Percentiles rank a stretch among this genome's conserved stretches.
Conservation (phyloP, 30 jellyfish, hydroid and myxozoan species). For the Aurelia aurita region DNA sequence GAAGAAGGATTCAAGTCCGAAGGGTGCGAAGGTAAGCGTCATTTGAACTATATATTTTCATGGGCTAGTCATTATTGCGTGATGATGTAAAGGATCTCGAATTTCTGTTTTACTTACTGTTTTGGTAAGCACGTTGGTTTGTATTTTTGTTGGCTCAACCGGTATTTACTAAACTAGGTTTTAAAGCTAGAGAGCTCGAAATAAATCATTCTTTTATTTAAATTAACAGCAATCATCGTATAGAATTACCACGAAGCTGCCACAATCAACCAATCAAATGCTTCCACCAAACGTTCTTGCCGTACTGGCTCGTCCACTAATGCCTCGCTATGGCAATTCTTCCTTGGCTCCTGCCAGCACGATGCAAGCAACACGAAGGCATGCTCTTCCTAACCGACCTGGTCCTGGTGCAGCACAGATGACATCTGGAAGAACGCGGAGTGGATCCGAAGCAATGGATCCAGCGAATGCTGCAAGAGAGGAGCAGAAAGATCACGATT, state of each 20-base stretch:
- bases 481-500: conserved; percentile 14
- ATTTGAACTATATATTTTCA: too few species aligned
- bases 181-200: too few species aligned
- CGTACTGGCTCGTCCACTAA: too few species aligned
- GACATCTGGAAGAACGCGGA: conserved; percentile 28
- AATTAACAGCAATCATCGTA: conserved; percentile 15
- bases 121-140: too few species aligned
- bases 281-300: too few species aligned
- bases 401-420: background rate
- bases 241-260: conserved; percentile 23
- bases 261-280: conserved; percentile 7
- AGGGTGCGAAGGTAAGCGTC: too few species aligned
- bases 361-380: conserved; percentile 7
- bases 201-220: background rate
- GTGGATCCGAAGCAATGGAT: conserved; percentile 60
- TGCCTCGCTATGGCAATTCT: conserved; percentile 40
- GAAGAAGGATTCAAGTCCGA: too few species aligned
- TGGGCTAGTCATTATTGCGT: too few species aligned
- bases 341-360: conserved; percentile 33
- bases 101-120: too few species aligned
- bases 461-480: conserved; percentile 39
- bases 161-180: too few species aligned
- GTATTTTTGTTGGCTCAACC: too few species aligned
- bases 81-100: too few species aligned
- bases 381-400: conserved; percentile 22